Conservation (phyloP, 2,888 invertebrate genomes). For the Ectemnius cavifrons region DNA sequence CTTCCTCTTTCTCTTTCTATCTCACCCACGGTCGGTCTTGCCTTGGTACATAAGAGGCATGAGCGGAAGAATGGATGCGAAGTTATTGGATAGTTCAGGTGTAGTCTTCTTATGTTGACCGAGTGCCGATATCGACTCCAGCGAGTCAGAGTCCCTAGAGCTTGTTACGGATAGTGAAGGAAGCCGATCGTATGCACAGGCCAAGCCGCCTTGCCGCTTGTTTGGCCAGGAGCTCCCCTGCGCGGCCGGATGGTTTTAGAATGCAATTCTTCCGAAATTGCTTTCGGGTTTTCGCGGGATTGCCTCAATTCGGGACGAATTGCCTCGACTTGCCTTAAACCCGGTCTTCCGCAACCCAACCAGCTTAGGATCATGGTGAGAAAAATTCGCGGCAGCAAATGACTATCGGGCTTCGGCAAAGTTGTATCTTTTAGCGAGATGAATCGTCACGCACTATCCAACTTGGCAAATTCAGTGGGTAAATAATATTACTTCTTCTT, state of each 20-base stretch:
- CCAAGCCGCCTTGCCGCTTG: constrained; percentile 30
- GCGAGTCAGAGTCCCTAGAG: neutral
- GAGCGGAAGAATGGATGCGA: neutral
- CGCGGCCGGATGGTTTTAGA: constrained; percentile 65
- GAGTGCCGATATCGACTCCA: neutral
- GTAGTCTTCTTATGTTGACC: constrained; percentile 2
- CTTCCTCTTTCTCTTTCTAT: too few species aligned
- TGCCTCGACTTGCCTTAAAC: constrained; percentile 48
- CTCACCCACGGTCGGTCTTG: neutral
- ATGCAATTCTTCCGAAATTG: constrained; percentile 75
- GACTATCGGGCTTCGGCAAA: neutral
- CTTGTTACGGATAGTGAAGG: constrained; percentile 9
- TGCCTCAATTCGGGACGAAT: constrained; percentile 70
- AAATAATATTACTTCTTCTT: too few species aligned
- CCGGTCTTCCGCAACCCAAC: constrained; percentile 19
- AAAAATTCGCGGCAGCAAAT: neutral
- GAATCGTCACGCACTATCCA: neutral
- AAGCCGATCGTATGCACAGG: constrained; percentile 34
- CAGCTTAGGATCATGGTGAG: constrained; percentile 23
- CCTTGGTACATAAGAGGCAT: constrained; percentile 1
- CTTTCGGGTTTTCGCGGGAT: constrained; percentile 70
- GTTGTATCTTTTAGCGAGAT: neutral
- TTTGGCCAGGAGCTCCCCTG: constrained; percentile 53
- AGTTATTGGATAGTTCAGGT: neutral
- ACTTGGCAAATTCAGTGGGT: neutral